Conservation (phyloP, 2,888 invertebrate species). For the Rotaria socialis region DNA sequence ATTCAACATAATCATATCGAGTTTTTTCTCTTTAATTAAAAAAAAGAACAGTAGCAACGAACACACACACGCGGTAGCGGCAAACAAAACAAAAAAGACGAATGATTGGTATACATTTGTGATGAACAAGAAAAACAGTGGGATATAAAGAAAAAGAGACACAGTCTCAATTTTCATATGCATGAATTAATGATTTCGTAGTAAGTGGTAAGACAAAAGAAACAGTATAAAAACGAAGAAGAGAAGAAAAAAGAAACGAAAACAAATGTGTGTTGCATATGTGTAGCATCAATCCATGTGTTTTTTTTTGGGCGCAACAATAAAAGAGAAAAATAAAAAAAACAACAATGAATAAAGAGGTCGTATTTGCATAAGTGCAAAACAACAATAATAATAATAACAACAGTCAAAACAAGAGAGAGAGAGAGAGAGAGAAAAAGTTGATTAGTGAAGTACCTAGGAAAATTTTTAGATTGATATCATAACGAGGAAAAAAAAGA, state of each 20-base stretch:
- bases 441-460: not conserved
- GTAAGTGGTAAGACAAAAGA: not conserved
- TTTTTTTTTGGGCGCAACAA: not conserved
- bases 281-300: not conserved
- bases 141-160: not conserved
- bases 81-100: not conserved
- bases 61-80: not conserved
- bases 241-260: not conserved
- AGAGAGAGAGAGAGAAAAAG: not conserved
- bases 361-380: not conserved
- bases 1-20: not conserved
- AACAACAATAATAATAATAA: not conserved
- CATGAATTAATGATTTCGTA: not conserved
- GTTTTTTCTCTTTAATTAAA: not conserved
- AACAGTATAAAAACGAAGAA: not conserved
- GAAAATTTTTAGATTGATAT: not conserved
- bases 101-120: not conserved
- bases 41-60: not conserved
- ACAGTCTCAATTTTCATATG: not conserved
- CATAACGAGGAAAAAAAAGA: not conserved
- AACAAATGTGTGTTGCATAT: not conserved
- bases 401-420: not conserved
- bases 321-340: not conserved
- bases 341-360: not conserved
- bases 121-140: not conserved